These are phyloP conservation scores for Ylistrum balloti DNA, from an alignment of 1,140 invertebrate species.

Conservation along the genomic window DNA sequence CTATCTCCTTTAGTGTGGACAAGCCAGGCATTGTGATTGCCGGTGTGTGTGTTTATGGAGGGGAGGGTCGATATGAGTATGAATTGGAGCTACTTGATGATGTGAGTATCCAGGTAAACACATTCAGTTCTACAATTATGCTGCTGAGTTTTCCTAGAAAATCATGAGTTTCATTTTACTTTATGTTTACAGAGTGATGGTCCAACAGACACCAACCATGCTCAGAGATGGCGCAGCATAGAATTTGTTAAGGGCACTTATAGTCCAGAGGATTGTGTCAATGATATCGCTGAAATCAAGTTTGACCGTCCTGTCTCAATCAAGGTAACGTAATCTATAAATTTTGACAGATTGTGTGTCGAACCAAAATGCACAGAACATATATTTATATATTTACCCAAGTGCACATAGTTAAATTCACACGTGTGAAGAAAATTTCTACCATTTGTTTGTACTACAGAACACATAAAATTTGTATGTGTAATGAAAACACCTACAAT, in stretches of 20 bases:
- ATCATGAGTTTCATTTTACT: too few relatives aligned
- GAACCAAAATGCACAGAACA: too few relatives aligned
- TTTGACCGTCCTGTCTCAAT: constrained; percentile 94
- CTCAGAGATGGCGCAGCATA: constrained; percentile 88
- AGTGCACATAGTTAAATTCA: too few relatives aligned
- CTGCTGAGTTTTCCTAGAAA: too few relatives aligned
- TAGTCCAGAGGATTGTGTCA: constrained; percentile 89
- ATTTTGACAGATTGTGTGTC: too few relatives aligned
- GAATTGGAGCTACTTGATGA: constrained; percentile 96
- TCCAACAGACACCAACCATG: constrained; percentile 71
- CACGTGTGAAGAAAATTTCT: too few relatives aligned
- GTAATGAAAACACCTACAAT: too few relatives aligned
- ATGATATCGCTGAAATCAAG: constrained; percentile 91
- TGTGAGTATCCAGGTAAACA: constrained; percentile 74
- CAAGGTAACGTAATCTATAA: too few relatives aligned
- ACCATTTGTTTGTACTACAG: too few relatives aligned
- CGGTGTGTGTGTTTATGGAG: constrained; percentile 94
- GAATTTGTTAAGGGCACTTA: constrained; percentile 89
- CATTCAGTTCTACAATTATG: too few relatives aligned
- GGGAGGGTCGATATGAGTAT: constrained; percentile 87
- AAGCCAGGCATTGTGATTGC: constrained; percentile 93
- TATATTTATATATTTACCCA: too few relatives aligned
- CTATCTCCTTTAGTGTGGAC: constrained; percentile 97
- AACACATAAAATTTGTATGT: too few relatives aligned
- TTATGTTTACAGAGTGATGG: constrained; percentile 64